A percentile compares a stretch with the other conserved stretches of the same genome.
phyloP scores from a whole-genome alignment of 2,113 vertebrate species.

The Pionites leucogaster region DNA sequence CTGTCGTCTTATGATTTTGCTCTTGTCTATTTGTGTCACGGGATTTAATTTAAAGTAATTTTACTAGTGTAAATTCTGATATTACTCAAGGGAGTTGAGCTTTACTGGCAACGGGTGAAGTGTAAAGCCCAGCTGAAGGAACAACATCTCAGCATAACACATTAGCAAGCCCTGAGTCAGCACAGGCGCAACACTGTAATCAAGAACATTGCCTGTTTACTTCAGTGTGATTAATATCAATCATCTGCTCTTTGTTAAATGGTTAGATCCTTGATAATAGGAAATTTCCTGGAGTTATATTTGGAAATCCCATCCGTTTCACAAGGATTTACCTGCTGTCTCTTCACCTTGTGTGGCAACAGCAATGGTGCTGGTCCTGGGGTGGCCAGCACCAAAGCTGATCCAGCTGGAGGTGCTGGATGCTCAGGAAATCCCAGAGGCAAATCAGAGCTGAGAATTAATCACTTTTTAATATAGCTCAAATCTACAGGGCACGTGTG shows the following conservation, averaged over 20 bases:
- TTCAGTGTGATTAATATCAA: slow-evolving; percentile 23
- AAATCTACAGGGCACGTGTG: neutral
- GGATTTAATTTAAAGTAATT: neutral
- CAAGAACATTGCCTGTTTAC: neutral
- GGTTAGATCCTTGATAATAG: slow-evolving; percentile 12
- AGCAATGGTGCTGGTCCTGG: neutral
- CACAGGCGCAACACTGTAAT: neutral
- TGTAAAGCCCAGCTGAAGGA: neutral
- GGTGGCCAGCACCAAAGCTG: neutral
- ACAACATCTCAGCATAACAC: neutral
- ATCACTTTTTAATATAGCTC: slow-evolving; percentile 12
- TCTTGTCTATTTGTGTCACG: neutral
- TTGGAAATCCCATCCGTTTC: neutral
- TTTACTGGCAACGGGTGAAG: neutral
- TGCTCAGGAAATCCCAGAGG: neutral
- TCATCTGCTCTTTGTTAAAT: slow-evolving; percentile 27
- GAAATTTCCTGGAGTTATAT: slow-evolving; percentile 20
- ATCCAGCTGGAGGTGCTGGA: neutral
- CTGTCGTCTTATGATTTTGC: neutral
- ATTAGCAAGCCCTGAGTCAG: slow-evolving; percentile 37
- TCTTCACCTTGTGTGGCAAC: neutral
- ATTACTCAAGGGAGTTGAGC: neutral
- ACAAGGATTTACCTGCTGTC: slow-evolving; percentile 18
- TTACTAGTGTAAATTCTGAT: neutral
- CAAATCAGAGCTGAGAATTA: neutral